These are phyloP conservation scores for Spilogale gracilis DNA, from an alignment of 2,113 vertebrate genomes.

Conservation along the genomic window DNA sequence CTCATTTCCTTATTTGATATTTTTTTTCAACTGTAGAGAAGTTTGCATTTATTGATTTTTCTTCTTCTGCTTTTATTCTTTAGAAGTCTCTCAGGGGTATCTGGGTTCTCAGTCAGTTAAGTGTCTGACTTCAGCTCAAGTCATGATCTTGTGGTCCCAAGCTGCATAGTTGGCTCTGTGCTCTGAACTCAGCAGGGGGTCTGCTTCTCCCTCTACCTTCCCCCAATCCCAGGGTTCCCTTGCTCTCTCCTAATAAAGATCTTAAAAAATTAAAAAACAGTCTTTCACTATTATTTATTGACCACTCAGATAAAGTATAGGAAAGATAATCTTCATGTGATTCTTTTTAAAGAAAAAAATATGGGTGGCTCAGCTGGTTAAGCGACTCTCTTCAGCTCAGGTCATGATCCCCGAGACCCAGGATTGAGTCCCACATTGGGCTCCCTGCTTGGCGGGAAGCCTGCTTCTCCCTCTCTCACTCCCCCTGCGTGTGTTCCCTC, in stretches of 20 bases:
- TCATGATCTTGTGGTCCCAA: background rate
- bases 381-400: too few relatives aligned
- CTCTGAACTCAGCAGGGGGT: too few relatives aligned
- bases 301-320: background rate
- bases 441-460: too few relatives aligned
- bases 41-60: background rate
- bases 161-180: too few relatives aligned
- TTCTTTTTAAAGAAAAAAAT: background rate
- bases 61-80: background rate
- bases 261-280: background rate
- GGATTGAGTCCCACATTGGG: too few relatives aligned
- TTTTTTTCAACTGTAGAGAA: background rate
- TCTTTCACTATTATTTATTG: background rate
- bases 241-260: too few relatives aligned
- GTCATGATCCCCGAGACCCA: too few relatives aligned
- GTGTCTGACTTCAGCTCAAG: background rate
- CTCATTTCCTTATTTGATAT: background rate
- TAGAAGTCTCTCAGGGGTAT: background rate
- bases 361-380: too few relatives aligned
- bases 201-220: too few relatives aligned
- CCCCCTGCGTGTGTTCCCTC: too few relatives aligned
- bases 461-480: too few relatives aligned
- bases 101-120: background rate
- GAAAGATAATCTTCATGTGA: background rate
- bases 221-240: too few relatives aligned